Evolutionary conservation across 2,888 invertebrate genomes (phyloP), one percentile per base, ranked within the genome.

Genomic region (Volucella inanis): DNA sequence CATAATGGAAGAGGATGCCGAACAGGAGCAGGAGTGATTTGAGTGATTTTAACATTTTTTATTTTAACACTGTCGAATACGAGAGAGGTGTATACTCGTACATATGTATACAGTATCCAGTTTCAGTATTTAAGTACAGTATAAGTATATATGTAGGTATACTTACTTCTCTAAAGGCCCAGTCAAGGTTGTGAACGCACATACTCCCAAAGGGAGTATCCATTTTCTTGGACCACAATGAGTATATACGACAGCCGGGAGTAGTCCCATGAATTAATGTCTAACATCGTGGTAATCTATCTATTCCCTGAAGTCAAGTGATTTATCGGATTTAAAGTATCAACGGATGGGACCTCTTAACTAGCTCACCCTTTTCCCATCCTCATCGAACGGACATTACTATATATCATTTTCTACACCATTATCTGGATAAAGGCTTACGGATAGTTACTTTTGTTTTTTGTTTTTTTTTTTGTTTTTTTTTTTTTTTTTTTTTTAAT

Each of bases 1-100:
- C 61, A 89, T 89, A 76, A 87, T 89, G 68, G 88, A 89, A 87
- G 89, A 89, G 76, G 87, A 87, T 59, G 88, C 88, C 52, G 89
- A 89, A 67, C 88, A 88, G 71, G 88, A 89, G 79, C 88, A 87
- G 76, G 86, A 86, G 68, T 82, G 65, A 77, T 77, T 81, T 77
- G 67, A 74, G 67, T 65, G 74, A 80, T 82, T 77, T 86, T 68
- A 38, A 55, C 57, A 82, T 74, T 82, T 81, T 70, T 68, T 55
- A 75, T 70, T 61, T 61, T 43, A 50, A 67, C 71, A 45, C 57
- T 41, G 49, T 3, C 31, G 10, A 71, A 61, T n/a, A 31, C 14
- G 11, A 10, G 45, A 45, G 64, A 45, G 15, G 31, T 31, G 31
- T 31, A 31, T 6, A 31, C 18, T 22, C 18, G 18, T 22, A 2